Base-by-base conservation (phyloP, 2,113 vertebrate species). In the Suricata suricatta region DNA sequence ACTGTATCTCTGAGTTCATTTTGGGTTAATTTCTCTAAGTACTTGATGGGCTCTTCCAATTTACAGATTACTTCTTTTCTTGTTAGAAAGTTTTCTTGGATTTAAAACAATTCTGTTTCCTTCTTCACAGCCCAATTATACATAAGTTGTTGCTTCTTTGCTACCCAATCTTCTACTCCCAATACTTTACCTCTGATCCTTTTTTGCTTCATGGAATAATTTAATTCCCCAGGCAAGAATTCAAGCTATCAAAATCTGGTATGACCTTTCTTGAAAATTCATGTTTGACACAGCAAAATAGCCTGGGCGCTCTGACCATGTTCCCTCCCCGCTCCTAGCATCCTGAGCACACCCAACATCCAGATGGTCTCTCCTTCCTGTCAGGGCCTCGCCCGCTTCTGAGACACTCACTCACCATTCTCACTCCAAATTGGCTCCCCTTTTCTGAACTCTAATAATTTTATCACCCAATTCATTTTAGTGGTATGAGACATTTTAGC, bases 401-500 rank as follows among this genome's bases (percentile, higher is more conserved):
- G 7, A 92, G 35, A 63, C 68, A 15, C 63, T 15, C 27, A 79
- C 16, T 82, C 11, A 41, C 47, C 16, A 87, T 29, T 77, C 52
- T 63, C 14, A 44, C 7, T 33, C 31, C n/a, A 92, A 38, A 35
- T 15, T 60, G 50, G 7, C 17, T 47, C 38, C 41, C 50, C 29
- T 86, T 79, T 90, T n/a, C 66, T 94, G 15, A 96, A 96, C 86
- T 95, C 72, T 84, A 27, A 10, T 25, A 8, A 33, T 35, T 94
- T 71, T 76, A 50, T 44, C 41, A 17, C 4, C 16, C 27, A n/a
- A 80, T 19, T 64, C 33, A 47, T 68, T 82, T 89, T n/a, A 68
- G 25, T 9, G 27, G 33, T 50, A 44, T 69, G 47, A 82, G 10
- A 66, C 21, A 91, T 68, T 92, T 88, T 77, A 66, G 25, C 21